These are phyloP conservation scores for Drosophila sp. DNA, from an alignment of 1,140 invertebrate genomes.

Conservation along the genomic window DNA sequence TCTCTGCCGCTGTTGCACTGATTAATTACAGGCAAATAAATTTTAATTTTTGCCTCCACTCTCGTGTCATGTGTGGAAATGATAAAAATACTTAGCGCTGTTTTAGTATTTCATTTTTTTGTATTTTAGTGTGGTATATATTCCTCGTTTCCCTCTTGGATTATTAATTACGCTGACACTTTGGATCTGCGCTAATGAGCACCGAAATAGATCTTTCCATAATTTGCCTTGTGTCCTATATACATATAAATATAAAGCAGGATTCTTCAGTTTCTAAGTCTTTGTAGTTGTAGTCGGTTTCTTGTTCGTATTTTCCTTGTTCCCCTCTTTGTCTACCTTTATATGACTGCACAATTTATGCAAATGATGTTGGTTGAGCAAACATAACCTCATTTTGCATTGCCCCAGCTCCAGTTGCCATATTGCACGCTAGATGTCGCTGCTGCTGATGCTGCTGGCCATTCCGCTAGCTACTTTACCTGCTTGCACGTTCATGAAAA, in stretches of 20 bases:
- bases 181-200: constrained; percentile 69
- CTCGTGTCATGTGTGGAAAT: constrained; percentile 49
- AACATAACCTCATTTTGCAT: constrained; percentile 74
- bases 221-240: constrained; percentile 53
- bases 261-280: constrained; percentile 9
- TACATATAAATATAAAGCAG: constrained; percentile 22
- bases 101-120: constrained; percentile 28
- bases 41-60: constrained; percentile 26
- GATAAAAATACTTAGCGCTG: constrained; percentile 71
- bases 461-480: constrained; percentile 26
- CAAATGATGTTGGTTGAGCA: constrained; percentile 68
- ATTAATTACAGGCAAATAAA: constrained; percentile 75
- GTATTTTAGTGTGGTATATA: constrained; percentile 20
- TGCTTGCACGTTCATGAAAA: constrained; percentile 73
- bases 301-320: constrained; percentile 48
- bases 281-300: not conserved
- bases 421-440: constrained; percentile 58
- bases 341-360: constrained; percentile 62
- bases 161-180: constrained; percentile 77
- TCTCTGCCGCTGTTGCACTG: constrained; percentile 37
- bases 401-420: constrained; percentile 44
- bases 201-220: constrained; percentile 75
- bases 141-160: constrained; percentile 33
- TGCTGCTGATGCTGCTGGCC: constrained; percentile 30
- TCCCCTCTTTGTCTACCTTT: not conserved